A percentile compares a stretch with the other conserved stretches of the same genome.
Evolutionary conservation across 2,888 invertebrate genomes (phyloP).

Genomic region (Acanthococcus lagerstroemiae): DNA sequence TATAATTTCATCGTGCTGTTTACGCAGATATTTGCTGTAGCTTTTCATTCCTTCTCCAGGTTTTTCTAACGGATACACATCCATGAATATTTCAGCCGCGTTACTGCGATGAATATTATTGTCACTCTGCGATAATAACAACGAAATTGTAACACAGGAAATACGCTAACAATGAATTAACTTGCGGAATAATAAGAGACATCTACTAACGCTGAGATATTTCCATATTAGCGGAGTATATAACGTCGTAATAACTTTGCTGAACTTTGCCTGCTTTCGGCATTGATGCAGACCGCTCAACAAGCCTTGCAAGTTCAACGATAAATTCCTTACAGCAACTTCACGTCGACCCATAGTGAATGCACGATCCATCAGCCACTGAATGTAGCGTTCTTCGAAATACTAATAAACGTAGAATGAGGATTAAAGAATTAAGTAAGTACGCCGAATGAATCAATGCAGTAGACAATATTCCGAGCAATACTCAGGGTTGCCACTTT

Average conservation of each 20-base stretch:
- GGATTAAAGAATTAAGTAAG: not conserved
- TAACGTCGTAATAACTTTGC: slow-evolving; percentile 36
- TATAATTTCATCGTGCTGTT: slow-evolving; percentile 37
- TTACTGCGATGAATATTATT: slow-evolving; percentile 37
- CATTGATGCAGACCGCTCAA: slow-evolving; percentile 35
- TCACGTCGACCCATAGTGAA: slow-evolving; percentile 13
- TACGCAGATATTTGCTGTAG: slow-evolving; percentile 34
- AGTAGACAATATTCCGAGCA: no score
- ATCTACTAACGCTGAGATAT: slow-evolving; percentile 35
- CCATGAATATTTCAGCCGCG: slow-evolving; percentile 38
- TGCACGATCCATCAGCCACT: slow-evolving; percentile 22
- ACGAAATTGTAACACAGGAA: no score
- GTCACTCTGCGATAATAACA: slow-evolving; percentile 36
- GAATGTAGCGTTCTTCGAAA: slow-evolving; percentile 16
- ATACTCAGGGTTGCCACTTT: no score
- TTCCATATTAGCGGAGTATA: slow-evolving; percentile 38
- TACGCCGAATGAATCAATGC: no score
- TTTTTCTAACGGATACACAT: slow-evolving; percentile 38
- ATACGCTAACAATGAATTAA: not conserved
- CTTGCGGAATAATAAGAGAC: not conserved
- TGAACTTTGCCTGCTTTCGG: slow-evolving; percentile 35
- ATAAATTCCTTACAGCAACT: not conserved
- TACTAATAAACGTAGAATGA: not conserved
- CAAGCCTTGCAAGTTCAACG: slow-evolving; percentile 25
- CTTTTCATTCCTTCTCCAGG: slow-evolving; percentile 34